Base-by-base conservation (phyloP, 2,888 invertebrate genomes). In the Cylindroiulus punctatus region DNA sequence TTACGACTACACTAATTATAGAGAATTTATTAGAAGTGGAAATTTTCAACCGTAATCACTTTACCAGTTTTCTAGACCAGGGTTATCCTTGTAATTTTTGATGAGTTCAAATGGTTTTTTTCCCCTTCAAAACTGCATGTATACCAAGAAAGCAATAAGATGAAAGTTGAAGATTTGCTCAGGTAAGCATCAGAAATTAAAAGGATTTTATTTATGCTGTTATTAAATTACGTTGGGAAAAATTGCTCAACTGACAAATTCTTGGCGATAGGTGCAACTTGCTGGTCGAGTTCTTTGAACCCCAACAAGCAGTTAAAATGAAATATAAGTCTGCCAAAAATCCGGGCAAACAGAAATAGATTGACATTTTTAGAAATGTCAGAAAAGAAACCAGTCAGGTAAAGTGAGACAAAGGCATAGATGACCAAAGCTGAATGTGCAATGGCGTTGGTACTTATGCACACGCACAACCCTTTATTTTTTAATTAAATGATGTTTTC, bases 121-220 rank as follows among this genome's bases (percentile, higher is more conserved):
- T n/a, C n/a, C n/a, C 57, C n/a, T 57, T 26, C 65, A 26, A 65
- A 65, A 26, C 65, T 65, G 65, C n/a, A 22, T 22, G 22, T 57
- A 22, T 22, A 22, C 8, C 65, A 65, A 65, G 26, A 65, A 65
- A 14, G 65, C n/a, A 14, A 26, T 65, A 26, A n/a, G 65, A 65
- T 26, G 65, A 26, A 65, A 65, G 26, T n/a, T 65, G 65, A 26
- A 65, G 26, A 65, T 65, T 65, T 65, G 65, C 65, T 26, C 65
- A 65, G 26, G 26, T n/a, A 65, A 65, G 65, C 65, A n/a, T 12
- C 65, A 1, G 65, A 65, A 26, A 65, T 65, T 65, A 65, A 65
- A 65, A 65, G 65, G 65, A 65, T 65, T 65, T 65, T 65, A 65
- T 65, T 65, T 65, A 65, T 65, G n/a, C 65, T 65, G 26, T 76